phyloP scores from a whole-genome alignment of 2,888 invertebrate species.

The Drosophila formosana region DNA sequence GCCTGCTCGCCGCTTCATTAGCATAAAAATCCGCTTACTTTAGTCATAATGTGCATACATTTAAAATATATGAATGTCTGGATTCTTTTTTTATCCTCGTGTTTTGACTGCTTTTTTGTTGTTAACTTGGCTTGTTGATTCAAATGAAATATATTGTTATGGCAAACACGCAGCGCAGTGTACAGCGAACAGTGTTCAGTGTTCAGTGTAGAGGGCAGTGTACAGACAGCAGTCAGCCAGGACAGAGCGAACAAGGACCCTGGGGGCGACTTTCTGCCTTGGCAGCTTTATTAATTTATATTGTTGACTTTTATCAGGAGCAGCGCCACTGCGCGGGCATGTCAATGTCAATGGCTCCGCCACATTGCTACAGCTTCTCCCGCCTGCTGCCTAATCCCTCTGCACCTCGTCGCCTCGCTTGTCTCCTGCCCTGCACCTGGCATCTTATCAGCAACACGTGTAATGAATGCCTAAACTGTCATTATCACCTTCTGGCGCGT shows the following conservation, averaged over 20 bases:
- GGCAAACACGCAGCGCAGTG: slow-evolving; percentile 76
- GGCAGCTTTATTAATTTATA: slow-evolving; percentile 80
- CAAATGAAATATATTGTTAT: slow-evolving; percentile 79
- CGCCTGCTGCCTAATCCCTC: slow-evolving; percentile 12
- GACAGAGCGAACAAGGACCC: slow-evolving; percentile 65
- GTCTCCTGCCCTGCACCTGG: slow-evolving; percentile 33
- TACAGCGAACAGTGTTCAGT: neutral
- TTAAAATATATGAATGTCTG: slow-evolving; percentile 68
- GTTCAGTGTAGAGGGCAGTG: neutral
- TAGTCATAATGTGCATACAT: slow-evolving; percentile 77
- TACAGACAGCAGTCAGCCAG: slow-evolving; percentile 6
- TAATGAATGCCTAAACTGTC: slow-evolving; percentile 82
- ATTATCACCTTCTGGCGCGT: slow-evolving; percentile 74
- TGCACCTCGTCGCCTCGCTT: slow-evolving; percentile 8
- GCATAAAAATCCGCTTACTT: slow-evolving; percentile 80
- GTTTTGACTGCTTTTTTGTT: slow-evolving; percentile 31
- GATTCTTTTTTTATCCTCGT: slow-evolving; percentile 18
- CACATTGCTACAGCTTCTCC: slow-evolving; percentile 18
- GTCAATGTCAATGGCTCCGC: slow-evolving; percentile 61
- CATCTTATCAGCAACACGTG: slow-evolving; percentile 79
- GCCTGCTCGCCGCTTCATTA: slow-evolving; percentile 71
- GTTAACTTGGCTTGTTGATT: slow-evolving; percentile 69
- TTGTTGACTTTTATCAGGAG: slow-evolving; percentile 80
- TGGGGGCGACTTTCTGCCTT: slow-evolving; percentile 59
- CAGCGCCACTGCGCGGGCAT: slow-evolving; percentile 57